Conservation (phyloP, 1,140 invertebrate species). For the Gonatopus flavifemur region DNA sequence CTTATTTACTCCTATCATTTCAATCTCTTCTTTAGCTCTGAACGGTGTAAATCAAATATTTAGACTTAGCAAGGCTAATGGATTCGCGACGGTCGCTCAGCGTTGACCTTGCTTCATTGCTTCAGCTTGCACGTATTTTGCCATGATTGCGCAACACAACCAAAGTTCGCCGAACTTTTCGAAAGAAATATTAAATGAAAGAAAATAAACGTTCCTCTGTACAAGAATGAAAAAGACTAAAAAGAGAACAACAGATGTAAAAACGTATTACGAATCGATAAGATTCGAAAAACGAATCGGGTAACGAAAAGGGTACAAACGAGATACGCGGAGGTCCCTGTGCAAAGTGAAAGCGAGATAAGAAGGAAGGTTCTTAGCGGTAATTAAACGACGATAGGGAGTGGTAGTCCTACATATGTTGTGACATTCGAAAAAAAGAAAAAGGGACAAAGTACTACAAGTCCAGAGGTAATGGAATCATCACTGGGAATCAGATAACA, state of each 20-base stretch:
- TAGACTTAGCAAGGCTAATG: slow-evolving; percentile 33
- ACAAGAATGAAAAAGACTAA: too few relatives aligned
- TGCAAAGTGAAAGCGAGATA: too few relatives aligned
- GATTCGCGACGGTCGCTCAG: slow-evolving; percentile 32
- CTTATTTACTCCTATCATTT: background rate
- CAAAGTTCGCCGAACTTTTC: background rate
- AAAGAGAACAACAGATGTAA: too few relatives aligned
- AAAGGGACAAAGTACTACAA: background rate
- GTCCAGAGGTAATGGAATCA: too few relatives aligned
- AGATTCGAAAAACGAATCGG: slow-evolving; percentile 5
- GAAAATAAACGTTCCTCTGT: too few relatives aligned
- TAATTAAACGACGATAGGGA: slow-evolving; percentile 26
- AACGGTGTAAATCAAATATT: slow-evolving; percentile 37
- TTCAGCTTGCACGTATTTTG: slow-evolving; percentile 3
- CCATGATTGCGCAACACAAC: background rate
- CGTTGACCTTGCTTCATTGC: slow-evolving; percentile 22
- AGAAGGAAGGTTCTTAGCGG: slow-evolving; percentile 9
- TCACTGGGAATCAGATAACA: too few relatives aligned
- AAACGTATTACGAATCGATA: too few relatives aligned
- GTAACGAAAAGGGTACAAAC: slow-evolving; percentile 16
- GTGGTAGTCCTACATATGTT: background rate
- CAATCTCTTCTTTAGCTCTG: slow-evolving; percentile 4
- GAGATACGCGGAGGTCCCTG: background rate
- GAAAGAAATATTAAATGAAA: too few relatives aligned
- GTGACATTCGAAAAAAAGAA: background rate